Percentiles rank a stretch among this genome's conserved stretches.
Evolutionary conservation across 2,113 vertebrate species (phyloP).

Genomic region (Zingel zingel): DNA sequence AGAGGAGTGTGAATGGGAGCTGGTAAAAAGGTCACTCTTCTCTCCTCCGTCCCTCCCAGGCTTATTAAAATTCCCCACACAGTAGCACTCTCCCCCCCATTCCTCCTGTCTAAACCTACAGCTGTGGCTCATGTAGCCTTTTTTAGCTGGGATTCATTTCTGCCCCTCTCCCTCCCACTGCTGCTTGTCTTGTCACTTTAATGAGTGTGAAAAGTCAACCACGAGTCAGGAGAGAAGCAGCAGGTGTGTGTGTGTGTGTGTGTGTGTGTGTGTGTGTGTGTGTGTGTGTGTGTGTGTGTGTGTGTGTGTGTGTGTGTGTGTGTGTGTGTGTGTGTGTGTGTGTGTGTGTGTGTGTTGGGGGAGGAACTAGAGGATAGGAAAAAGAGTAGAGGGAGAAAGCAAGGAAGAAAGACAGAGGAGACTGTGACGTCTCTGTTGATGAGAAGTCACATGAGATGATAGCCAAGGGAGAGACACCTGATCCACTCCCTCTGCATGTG

Average conservation of each 20-base stretch:
- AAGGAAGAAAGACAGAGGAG: slow-evolving; percentile 9
- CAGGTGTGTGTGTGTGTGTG: too few relatives aligned
- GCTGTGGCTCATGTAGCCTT: slow-evolving; percentile 1
- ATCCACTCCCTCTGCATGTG: slow-evolving; percentile 45
- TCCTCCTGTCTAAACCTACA: slow-evolving; percentile 19
- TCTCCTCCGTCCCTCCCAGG: slow-evolving; percentile 39
- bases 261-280: too few relatives aligned
- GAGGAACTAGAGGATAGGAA: slow-evolving; percentile 15
- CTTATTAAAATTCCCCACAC: slow-evolving; percentile 55
- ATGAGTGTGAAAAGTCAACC: slow-evolving; percentile 47
- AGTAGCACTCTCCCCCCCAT: background rate
- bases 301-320: too few relatives aligned
- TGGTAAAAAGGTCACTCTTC: slow-evolving; percentile 67
- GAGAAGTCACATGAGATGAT: slow-evolving; percentile 49
- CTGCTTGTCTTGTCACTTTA: slow-evolving; percentile 56
- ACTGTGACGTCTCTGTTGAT: slow-evolving; percentile 49
- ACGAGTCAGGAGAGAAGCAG: slow-evolving; percentile 17
- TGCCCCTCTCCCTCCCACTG: background rate
- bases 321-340: too few relatives aligned
- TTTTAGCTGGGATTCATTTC: slow-evolving; percentile 41
- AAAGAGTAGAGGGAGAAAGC: background rate
- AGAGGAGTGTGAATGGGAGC: slow-evolving; percentile 43
- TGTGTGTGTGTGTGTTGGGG: background rate
- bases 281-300: too few relatives aligned
- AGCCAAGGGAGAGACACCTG: slow-evolving; percentile 51